A percentile compares a stretch with the other conserved stretches of the same genome.
phyloP scores from a whole-genome alignment of 2,797 vertebrate genomes.

The Myotis planiceps region DNA sequence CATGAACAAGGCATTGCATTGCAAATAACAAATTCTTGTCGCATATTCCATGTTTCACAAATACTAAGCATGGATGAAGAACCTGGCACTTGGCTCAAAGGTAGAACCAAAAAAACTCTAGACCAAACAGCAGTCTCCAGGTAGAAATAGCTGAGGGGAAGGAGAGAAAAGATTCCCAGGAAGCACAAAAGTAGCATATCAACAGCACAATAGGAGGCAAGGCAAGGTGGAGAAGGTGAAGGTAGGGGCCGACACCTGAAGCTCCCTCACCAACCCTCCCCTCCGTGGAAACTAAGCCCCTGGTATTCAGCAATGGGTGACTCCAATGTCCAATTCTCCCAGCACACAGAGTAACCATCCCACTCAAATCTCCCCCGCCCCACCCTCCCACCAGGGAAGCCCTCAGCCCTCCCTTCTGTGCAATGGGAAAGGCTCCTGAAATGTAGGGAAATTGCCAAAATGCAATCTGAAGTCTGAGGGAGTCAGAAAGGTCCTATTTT shows the following conservation, averaged over 20 bases:
- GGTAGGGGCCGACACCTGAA: not conserved
- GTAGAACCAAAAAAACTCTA: not conserved
- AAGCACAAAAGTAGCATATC: not conserved
- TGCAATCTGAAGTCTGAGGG: not conserved
- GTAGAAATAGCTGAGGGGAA: not conserved
- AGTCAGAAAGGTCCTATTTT: not conserved
- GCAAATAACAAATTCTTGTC: not conserved
- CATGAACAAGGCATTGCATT: not conserved
- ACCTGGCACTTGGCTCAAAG: not conserved
- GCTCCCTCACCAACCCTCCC: not conserved
- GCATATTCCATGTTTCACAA: not conserved
- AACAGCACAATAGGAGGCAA: not conserved
- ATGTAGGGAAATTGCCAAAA: not conserved
- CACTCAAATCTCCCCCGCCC: not conserved
- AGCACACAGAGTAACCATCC: not conserved
- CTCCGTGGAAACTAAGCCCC: conserved; percentile 25
- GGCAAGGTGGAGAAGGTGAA: not conserved
- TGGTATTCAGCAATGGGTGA: not conserved
- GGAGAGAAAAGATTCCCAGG: not conserved
- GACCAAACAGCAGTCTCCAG: not conserved
- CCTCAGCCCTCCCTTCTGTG: not conserved
- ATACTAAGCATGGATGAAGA: not conserved
- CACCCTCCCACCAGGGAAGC: not conserved
- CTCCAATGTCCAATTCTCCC: not conserved
- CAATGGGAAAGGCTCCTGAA: not conserved